Base-by-base conservation (phyloP, 2,113 vertebrate genomes). In the Noturus placidus region DNA sequence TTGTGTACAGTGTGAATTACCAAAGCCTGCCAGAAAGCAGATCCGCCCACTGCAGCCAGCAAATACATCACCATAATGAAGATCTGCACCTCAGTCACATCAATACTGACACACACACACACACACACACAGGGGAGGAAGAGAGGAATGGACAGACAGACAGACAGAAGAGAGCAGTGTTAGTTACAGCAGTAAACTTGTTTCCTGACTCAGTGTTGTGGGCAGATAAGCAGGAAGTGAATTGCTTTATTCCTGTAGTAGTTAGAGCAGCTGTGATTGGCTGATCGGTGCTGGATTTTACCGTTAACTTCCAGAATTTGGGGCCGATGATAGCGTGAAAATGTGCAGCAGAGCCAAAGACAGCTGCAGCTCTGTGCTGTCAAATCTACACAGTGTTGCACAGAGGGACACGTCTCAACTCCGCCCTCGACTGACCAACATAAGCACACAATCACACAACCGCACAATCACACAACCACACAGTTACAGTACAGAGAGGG, bases 21-120 rank as follows among this genome's bases (percentile, higher is more conserved):
- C 98, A 96, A 96, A 90, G 97, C 96, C 95, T 99, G 96, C 98
- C 98, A 99, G 94, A 99, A 97, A 95, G 96, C 95, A 90, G 97
- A 96, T 97, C 98, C 98, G 96, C 98, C 98, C 94, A 97, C 96
- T 91, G 97, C 98, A 94, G 98, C 97, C 96, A 99, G 97, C 93
- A 99, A 95, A 96, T 99, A 99, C 97, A 99, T 96, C 96, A 96
- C 94, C 94, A 99, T 99, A 94, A 99, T 99, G 97, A 99, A 99
- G 97, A 99, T 97, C 96, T 99, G 98, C 91, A 99, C 98, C 95
- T 99, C 98, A 93, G 98, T 99, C 96, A 99, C 98, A 96, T 99
- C 98, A 96, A 99, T 99, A 96, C 98, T 99, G 96, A 96, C 95
- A 93, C 93, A 95, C 93, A 94, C 93, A 96, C 92, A 92, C 42